Evolutionary conservation across 2,113 vertebrate genomes (phyloP).

Genomic region (Cathartes aura): DNA sequence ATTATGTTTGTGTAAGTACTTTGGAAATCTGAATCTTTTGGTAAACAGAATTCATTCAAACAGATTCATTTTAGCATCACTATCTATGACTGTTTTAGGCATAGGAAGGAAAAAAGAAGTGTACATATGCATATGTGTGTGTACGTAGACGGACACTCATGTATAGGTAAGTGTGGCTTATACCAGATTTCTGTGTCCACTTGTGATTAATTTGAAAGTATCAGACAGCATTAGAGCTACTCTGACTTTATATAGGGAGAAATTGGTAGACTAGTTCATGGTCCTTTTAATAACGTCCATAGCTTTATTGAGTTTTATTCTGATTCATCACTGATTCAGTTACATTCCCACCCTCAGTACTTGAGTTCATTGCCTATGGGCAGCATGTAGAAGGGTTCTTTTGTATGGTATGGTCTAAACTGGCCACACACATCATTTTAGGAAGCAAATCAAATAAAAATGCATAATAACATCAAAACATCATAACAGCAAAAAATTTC

Average conservation of each 20-base stretch:
- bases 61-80: neutral
- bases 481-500: neutral
- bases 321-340: neutral
- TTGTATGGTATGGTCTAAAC: neutral
- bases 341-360: neutral
- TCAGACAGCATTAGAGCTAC: neutral
- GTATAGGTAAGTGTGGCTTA: neutral
- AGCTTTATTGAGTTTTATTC: neutral
- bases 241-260: neutral
- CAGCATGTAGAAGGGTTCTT: neutral
- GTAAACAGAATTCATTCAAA: neutral
- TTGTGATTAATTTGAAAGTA: neutral
- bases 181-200: neutral
- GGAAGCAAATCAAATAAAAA: neutral
- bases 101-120: neutral
- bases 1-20: neutral
- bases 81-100: neutral
- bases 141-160: neutral
- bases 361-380: neutral
- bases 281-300: neutral
- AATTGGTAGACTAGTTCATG: neutral
- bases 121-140: neutral
- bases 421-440: neutral
- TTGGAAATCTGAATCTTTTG: neutral
- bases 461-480: neutral